Evolutionary conservation across 2,113 vertebrate genomes (phyloP).

Genomic region (Sus scrofa): T2T-Sscrofa CM000820.6:107848501-107849000

Average conservation of each 20-base stretch:
- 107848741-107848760: background rate
- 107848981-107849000: background rate
- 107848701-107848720: background rate
- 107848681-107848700: background rate
- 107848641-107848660: background rate
- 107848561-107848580: background rate
- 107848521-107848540: background rate
- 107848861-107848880: background rate
- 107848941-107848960: background rate
- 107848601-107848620: background rate
- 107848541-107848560: background rate
- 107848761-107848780: background rate
- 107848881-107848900: background rate
- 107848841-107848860: background rate
- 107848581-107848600: background rate
- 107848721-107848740: background rate
- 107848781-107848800: background rate
- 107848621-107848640: background rate
- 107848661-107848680: background rate
- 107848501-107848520: background rate
- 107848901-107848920: background rate
- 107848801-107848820: background rate
- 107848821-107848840: background rate
- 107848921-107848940: background rate
- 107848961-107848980: background rate